Evolutionary conservation across 2,888 invertebrate genomes (phyloP), one percentile per base, ranked within the genome.

Genomic region (Lithodes maja): DNA sequence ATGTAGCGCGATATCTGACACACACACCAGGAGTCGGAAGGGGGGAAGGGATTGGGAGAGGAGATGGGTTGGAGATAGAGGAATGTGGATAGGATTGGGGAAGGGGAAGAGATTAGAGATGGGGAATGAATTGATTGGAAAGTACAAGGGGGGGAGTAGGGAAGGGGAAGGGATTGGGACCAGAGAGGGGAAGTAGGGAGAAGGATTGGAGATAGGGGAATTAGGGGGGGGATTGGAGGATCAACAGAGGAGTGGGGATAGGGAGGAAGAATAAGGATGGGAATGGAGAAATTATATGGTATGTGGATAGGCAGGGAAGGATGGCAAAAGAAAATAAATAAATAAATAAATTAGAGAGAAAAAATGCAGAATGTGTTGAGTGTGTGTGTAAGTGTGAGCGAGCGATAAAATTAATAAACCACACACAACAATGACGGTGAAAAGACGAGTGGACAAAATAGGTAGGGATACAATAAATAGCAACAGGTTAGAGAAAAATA

Each of bases 1-100:
- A 88, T 53, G 85, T 88, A 88, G 85, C 88, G 88, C 12, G 88
- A 88, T 81, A 88, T 85, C 88, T 88, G 85, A 54, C 33, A 33
- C 33, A 33, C 33, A 33, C 33, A 33, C 33, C 33, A 33, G 0
- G 33, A 33, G 33, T 33, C 33, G 33, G 33, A 33, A 33, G 33
- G 33, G 33, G 33, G 33, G 33, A 33, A 33, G 33, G 33, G 33
- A 33, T 33, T 82, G 80, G 75, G 52, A 54, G 79, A 17, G 79
- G 54, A 54, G 79, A 52, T 53, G 54, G 17, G 68, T 17, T 52
- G 79, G 33, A 33, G 33, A 33, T 33, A 33, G 33, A 33, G 33
- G 33, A 33, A 33, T 33, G 33, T 33, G 33, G 33, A 33, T 33
- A 79, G 55, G 54, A 54, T 79, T 79, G 68, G 68, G 68, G 61